Percentiles rank a stretch among this genome's conserved stretches.
These are phyloP conservation scores for Clarias batrachus DNA, from an alignment of 2,113 vertebrate species.

Conservation along the genomic window DNA sequence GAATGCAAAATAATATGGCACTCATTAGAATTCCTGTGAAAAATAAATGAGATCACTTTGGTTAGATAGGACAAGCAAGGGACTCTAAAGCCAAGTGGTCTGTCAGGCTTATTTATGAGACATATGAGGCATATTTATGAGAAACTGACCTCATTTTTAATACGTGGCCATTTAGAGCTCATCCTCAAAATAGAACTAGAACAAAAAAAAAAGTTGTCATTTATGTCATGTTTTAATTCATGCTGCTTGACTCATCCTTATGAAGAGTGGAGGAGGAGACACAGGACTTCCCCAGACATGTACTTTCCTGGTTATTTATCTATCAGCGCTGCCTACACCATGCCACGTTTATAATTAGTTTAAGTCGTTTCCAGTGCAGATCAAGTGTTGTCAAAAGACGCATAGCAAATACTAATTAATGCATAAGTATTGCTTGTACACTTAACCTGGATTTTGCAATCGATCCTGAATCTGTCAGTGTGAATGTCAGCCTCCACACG, in stretches of 20 bases:
- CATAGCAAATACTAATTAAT: not conserved
- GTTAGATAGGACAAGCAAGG: not conserved
- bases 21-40: not conserved
- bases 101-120: not conserved
- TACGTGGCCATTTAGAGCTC: not conserved
- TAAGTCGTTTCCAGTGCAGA: not conserved
- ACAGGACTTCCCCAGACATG: not conserved
- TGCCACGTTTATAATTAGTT: not conserved
- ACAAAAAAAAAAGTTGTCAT: constrained; percentile 39
- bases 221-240: constrained; percentile 34
- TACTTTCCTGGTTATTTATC: constrained; percentile 8
- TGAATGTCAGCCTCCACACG: not conserved
- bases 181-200: constrained; percentile 42
- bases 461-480: not conserved
- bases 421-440: constrained; percentile 8
- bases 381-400: not conserved
- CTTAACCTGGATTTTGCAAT: constrained; percentile 6
- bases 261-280: not conserved
- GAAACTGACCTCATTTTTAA: constrained; percentile 39
- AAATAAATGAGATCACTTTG: not conserved
- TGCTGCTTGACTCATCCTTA: constrained; percentile 32
- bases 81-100: not conserved
- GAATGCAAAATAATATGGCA: not conserved
- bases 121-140: constrained; percentile 17
- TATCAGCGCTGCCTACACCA: not conserved